Percentiles rank a stretch among this genome's conserved stretches.
These are phyloP conservation scores for Kuschelorhynchus macadamiae DNA, from an alignment of 2,888 invertebrate species.

Conservation along the genomic window DNA sequence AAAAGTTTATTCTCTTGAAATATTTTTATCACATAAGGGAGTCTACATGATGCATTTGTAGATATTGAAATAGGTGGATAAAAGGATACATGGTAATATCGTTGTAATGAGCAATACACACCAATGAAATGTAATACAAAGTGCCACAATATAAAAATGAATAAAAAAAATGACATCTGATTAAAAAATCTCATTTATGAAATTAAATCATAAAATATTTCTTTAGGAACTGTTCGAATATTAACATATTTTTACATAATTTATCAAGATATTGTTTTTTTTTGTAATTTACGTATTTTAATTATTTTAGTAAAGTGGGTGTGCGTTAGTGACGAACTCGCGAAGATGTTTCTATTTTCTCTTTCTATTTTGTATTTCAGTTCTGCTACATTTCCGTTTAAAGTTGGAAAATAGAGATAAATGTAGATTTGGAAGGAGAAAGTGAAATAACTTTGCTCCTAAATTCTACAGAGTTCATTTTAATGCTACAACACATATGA, in stretches of 20 bases:
- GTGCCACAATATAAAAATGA: conserved; percentile 75
- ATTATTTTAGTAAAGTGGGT: conserved; percentile 81
- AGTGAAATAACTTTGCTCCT: conserved; percentile 83
- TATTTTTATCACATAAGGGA: too few species aligned
- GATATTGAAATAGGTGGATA: conserved; percentile 69
- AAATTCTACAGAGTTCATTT: conserved; percentile 72
- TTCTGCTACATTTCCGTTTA: conserved; percentile 74
- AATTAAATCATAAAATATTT: too few species aligned
- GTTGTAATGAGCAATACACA: conserved; percentile 86
- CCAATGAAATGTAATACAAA: conserved; percentile 77
- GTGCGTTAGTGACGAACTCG: conserved; percentile 89
- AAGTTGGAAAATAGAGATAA: conserved; percentile 63
- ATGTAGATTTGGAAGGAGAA: conserved; percentile 77
- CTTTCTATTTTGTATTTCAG: conserved; percentile 75
- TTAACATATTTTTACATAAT: too few species aligned
- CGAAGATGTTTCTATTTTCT: conserved; percentile 81
- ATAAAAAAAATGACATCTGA: background rate
- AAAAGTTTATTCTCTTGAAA: too few species aligned
- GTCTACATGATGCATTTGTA: conserved; percentile 83
- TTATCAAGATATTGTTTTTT: background rate
- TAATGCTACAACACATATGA: too few species aligned
- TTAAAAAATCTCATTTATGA: too few species aligned
- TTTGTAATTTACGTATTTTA: too few species aligned
- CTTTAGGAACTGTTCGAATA: too few species aligned
- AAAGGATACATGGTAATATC: conserved; percentile 83